Evolutionary conservation across 2,888 invertebrate genomes (phyloP), one percentile per base, ranked within the genome.

Genomic region (Hemaris fuciformis): DNA sequence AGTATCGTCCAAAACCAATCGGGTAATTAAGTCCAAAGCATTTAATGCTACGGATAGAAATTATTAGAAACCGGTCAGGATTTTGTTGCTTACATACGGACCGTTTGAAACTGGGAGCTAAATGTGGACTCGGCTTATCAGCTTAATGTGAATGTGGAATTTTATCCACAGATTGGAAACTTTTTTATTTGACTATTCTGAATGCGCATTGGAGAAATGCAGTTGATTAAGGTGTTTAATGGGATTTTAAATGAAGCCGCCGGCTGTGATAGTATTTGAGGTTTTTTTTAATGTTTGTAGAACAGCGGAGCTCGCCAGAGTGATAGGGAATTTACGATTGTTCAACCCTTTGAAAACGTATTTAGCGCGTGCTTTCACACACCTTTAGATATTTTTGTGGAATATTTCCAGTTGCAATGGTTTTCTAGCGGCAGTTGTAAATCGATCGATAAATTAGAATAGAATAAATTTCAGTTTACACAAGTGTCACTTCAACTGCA

Each of bases 1-100:
- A 75, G 77, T 74, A 76, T 70, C 74, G 73, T 72, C 74, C 68
- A 76, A 79, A 72, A 77, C 74, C 76, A 78, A 82, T 83, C 73
- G 70, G 70, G 76, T 83, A 85, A 86, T 87, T 84, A 85, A 84
- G 73, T 75, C 76, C 67, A 72, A 74, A 77, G 83, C 85, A 79
- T 80, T 86, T 82, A 84, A 77, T 80, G 75, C 76, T 66, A 64
- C 75, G 66, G 68, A 79, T 81, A 73, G 79, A 76, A 80, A 79
- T 82, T 80, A 81, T 79, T 80, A 74, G 74, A 76, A 83, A 84
- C 84, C 81, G 79, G 86, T 84, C 72, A 73, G 76, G 74, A 76
- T 77, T 83, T 79, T 65, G 76, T 80, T 76, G 75, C 75, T 74
- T 68, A 65, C 45, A 43, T 23, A 34, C 42, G 45, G 57, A 42